Conservation (phyloP, 1,140 invertebrate genomes). For the Cydia fagiglandana region DNA sequence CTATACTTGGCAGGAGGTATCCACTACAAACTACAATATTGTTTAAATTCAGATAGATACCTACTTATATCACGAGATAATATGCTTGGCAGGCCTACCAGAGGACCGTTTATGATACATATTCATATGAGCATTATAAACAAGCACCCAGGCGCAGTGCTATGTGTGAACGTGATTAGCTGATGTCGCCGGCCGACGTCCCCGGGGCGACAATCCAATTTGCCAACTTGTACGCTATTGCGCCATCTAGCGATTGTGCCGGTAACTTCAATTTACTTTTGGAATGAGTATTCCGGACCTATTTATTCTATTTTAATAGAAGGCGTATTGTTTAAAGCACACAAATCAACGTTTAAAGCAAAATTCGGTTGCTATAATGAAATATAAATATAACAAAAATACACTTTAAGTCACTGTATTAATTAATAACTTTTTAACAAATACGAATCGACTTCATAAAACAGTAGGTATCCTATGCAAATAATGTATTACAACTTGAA, state of each 20-base stretch:
- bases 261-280: constrained; percentile 32
- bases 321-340: neutral
- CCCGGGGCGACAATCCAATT: constrained; percentile 55
- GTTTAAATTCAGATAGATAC: no score
- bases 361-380: no score
- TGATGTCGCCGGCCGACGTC: constrained; percentile 41
- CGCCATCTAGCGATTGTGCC: constrained; percentile 44
- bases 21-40: no score
- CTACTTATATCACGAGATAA: no score
- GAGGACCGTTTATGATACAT: neutral
- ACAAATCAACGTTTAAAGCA: no score
- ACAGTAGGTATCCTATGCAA: no score
- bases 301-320: neutral
- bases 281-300: neutral
- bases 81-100: neutral
- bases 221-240: constrained; percentile 56
- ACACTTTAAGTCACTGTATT: no score
- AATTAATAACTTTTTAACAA: no score
- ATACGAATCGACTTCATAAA: no score
- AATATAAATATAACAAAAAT: no score
- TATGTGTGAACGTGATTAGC: constrained; percentile 39
- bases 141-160: neutral
- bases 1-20: no score
- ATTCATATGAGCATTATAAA: constrained; percentile 4
- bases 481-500: no score